Evolutionary conservation across 2,113 vertebrate species (phyloP), one percentile per base, ranked within the genome.

Genomic region (Eublepharis macularius): DNA sequence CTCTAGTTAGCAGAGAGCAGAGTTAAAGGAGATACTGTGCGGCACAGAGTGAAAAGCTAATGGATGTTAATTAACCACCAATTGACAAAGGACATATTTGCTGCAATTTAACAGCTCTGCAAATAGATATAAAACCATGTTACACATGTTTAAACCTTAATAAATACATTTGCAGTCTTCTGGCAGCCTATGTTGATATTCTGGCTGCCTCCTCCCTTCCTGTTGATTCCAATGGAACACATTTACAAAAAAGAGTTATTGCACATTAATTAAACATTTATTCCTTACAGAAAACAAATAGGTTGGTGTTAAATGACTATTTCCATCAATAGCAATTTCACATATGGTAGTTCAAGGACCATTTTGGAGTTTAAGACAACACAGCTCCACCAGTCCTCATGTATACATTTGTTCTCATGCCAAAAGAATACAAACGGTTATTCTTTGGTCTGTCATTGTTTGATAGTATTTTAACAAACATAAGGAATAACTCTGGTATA

Each of bases 141-240:
- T 93, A 93, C 90, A 92, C 90, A 88, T 85, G 82, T 93, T 95
- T 94, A 94, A 94, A 91, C 85, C 89, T 92, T 90, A 95, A 93
- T 93, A 94, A 93, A 94, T 91, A 92, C 69, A 92, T 83, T 92
- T 94, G 91, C 54, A 94, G 79, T 91, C 79, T 93, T 73, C 65
- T 86, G 89, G 78, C 80, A 72, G 39, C 84, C 94, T 92, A 94
- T 85, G 88, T 29, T 88, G 80, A 93, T 92, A 91, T 87, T 91
- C 82, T 69, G 63, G 88, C 79, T 88, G 90, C 85, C 81, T 54
- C 88, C 66, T 63, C 80, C 70, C 60, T 36, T 26, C 75, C 68
- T 74, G 87, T 89, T 92, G 94, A 93, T 90, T 91, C 77, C 85
- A 90, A 93, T 83, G 84, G 84, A 88, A 92, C 90, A 88, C 86